Evolutionary conservation across 2,888 invertebrate genomes (phyloP).

Genomic region (Agapostemon virescens): DNA sequence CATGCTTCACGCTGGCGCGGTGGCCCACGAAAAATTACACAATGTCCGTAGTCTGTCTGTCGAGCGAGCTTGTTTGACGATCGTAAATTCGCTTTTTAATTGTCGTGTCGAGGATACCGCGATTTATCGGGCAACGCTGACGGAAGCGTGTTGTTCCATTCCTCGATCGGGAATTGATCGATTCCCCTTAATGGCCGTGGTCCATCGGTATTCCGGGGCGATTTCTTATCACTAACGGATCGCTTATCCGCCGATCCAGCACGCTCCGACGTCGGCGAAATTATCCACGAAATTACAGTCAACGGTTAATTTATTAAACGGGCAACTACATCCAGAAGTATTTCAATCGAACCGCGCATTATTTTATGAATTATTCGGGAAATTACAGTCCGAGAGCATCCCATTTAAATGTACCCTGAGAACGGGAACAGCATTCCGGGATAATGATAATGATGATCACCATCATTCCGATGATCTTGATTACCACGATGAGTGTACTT

Average conservation of each 20-base stretch:
- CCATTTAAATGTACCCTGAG: conserved; percentile 57
- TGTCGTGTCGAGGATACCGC: neutral
- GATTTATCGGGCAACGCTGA: neutral
- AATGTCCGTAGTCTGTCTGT: neutral
- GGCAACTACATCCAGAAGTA: conserved; percentile 55
- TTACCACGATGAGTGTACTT: conserved; percentile 51
- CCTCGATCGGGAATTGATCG: conserved; percentile 34
- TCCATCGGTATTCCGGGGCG: conserved; percentile 13
- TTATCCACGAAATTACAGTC: conserved; percentile 61
- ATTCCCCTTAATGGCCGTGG: conserved; percentile 34
- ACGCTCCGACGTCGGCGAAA: conserved; percentile 39
- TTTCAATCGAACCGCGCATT: conserved; percentile 61
- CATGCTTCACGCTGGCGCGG: neutral
- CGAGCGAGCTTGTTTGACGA: neutral
- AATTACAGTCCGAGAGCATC: conserved; percentile 55
- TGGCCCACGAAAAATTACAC: neutral
- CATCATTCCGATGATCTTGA: conserved; percentile 58
- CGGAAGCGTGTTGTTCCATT: conserved; percentile 1
- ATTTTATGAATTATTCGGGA: conserved; percentile 65
- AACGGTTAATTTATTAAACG: conserved; percentile 66
- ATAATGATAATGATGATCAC: conserved; percentile 43
- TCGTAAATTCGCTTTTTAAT: neutral
- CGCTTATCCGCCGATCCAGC: conserved; percentile 12
- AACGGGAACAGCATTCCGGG: conserved; percentile 29
- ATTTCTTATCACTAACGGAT: conserved; percentile 47